Evolutionary conservation across 2,113 vertebrate genomes (phyloP).

Genomic region (Dasypus novemcinctus): DNA sequence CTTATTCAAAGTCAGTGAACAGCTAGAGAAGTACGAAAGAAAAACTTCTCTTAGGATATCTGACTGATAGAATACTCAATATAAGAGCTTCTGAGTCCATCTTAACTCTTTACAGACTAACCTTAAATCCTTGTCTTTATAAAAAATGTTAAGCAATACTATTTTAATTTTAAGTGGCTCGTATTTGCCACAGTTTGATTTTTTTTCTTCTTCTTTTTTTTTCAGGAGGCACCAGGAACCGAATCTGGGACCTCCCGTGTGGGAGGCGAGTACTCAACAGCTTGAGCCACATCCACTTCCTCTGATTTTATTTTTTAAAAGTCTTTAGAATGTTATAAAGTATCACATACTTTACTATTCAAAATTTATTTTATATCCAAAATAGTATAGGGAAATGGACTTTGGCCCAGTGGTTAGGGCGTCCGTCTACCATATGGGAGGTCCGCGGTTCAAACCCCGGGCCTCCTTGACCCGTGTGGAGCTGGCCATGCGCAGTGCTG

Average conservation of each 20-base stretch:
- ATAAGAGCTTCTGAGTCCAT: background rate
- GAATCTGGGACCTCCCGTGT: too few species aligned
- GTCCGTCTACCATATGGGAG: too few species aligned
- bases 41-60: background rate
- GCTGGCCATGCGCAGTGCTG: too few species aligned
- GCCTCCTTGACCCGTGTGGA: too few species aligned
- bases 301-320: background rate
- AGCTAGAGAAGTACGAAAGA: constrained; percentile 8
- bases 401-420: too few species aligned
- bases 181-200: background rate
- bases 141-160: background rate
- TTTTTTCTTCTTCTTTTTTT: background rate
- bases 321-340: background rate
- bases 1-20: constrained; percentile 14
- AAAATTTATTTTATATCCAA: constrained; percentile 44
- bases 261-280: too few species aligned
- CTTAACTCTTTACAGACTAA: constrained; percentile 13
- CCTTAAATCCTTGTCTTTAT: background rate
- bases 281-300: too few species aligned
- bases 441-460: too few species aligned
- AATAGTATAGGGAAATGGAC: too few species aligned
- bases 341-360: background rate
- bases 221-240: too few species aligned
- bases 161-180: constrained; percentile 14
- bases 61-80: constrained; percentile 1